Conservation (phyloP, 1,140 invertebrate species). For the Maniola jurtina region DNA sequence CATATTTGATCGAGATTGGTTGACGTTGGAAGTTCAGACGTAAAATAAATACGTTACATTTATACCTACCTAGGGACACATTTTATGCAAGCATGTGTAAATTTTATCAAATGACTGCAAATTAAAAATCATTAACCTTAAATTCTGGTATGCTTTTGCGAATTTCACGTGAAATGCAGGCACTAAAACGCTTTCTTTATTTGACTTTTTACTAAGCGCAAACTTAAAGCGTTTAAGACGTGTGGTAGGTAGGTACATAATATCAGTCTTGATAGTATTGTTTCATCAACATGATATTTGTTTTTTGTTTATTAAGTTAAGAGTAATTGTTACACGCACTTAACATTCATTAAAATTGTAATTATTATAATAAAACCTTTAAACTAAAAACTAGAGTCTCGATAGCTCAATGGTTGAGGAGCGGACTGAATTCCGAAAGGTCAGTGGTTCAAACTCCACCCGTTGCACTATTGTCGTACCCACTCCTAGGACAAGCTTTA, state of each 20-base stretch:
- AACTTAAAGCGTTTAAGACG: not conserved
- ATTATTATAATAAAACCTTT: no score
- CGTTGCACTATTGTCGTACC: no score
- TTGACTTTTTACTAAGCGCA: not conserved
- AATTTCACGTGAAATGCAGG: not conserved
- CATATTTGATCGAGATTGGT: no score
- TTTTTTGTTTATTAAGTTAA: not conserved
- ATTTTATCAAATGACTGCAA: not conserved
- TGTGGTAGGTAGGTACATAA: not conserved
- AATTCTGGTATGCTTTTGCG: not conserved
- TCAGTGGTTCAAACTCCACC: no score
- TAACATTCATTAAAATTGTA: no score
- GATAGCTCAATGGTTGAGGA: no score
- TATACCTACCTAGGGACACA: no score
- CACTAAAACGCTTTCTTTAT: not conserved
- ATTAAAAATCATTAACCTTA: not conserved
- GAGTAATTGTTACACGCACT: no score
- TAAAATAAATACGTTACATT: not conserved
- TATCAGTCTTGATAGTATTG: not conserved
- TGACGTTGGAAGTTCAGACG: no score
- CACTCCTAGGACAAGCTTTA: no score
- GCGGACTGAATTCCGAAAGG: no score
- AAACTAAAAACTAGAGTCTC: no score
- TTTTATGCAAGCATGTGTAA: not conserved
- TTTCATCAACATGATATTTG: not conserved